These are phyloP conservation scores for Bombus sibiricus DNA, from an alignment of 1,140 invertebrate genomes.

Conservation along the genomic window DNA sequence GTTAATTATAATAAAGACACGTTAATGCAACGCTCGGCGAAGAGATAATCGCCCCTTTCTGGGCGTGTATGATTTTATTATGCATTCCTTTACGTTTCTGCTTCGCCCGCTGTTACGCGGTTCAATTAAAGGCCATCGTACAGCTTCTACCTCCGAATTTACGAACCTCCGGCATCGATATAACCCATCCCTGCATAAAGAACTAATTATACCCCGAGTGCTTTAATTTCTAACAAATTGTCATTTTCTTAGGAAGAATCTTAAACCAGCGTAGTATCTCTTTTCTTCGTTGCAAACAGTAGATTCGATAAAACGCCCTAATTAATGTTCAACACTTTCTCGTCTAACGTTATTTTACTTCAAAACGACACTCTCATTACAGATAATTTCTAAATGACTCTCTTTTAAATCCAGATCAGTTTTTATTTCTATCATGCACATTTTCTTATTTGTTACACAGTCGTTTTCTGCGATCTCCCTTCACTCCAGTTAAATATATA, in stretches of 20 bases:
- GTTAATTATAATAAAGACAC: constrained; percentile 68
- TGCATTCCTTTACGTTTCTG: constrained; percentile 15
- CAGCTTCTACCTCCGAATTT: background rate
- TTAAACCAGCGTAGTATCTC: background rate
- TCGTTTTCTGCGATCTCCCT: too few relatives aligned
- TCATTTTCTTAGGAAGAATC: background rate
- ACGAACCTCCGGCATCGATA: background rate
- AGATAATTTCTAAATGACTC: too few relatives aligned
- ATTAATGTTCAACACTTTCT: too few relatives aligned
- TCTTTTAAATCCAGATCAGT: too few relatives aligned
- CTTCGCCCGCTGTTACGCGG: background rate
- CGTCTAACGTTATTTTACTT: too few relatives aligned
- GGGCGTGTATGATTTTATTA: constrained; percentile 51
- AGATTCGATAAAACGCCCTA: too few relatives aligned
- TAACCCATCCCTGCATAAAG: background rate
- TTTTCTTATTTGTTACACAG: too few relatives aligned
- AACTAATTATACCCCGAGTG: constrained; percentile 3
- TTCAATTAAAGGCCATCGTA: background rate
- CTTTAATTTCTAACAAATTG: background rate
- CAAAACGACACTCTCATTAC: too few relatives aligned
- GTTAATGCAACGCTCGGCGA: constrained; percentile 54
- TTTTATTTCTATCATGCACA: too few relatives aligned
- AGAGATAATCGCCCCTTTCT: constrained; percentile 57
- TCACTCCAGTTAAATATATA: too few relatives aligned
- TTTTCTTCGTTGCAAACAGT: background rate